Base-by-base conservation (phyloP, 2,113 vertebrate species). In the Chaetorhynchus papuensis region DNA sequence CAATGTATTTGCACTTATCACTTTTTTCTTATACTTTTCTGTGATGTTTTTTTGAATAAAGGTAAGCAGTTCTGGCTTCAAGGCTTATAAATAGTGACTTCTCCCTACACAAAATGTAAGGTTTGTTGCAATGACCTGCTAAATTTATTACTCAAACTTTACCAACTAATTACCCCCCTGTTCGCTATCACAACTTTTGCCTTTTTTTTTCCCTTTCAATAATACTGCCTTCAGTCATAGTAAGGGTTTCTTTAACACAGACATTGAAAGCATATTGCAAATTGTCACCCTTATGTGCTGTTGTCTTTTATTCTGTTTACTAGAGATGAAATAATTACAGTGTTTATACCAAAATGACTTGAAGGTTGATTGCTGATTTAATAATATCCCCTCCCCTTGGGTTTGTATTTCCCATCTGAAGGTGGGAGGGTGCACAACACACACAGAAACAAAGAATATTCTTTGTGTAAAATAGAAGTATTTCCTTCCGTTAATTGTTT, bases 341-440 rank as follows among this genome's bases (percentile, higher is more conserved):
- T 89, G 90, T 90, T 95, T 94, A 84, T 93, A 89, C 64, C 56
- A 88, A 94, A 89, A 85, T 89, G 75, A 94, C 88, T 93, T 66
- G 83, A 90, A 95, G 93, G 92, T 89, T 95, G 91, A 96, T 81
- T 93, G 96, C 90, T 93, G 90, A 89, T 83, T 96, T 91, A 87
- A 96, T 61, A 93, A 88, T 93, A 91, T 60, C 39, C 90, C 81
- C 60, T 87, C 75, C 87, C 85, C 84, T 89, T 77, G 86, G 89
- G 88, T 93, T 93, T 93, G 21, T 94, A 83, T 83, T 89, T 86
- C 79, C 63, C 84, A 88, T 94, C 79, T 92, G 68, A 92, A 90
- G 87, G 90, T 95, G 76, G 92, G 88, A 94, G 90, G 61, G 88
- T 78, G 72, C 77, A 77, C 53, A 75, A 63, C 64, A 83, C 20